Percentiles rank a stretch among this genome's conserved stretches.
These are phyloP conservation scores for Aphis gossypii DNA, from an alignment of 1,140 invertebrate species.

Conservation along the genomic window DNA sequence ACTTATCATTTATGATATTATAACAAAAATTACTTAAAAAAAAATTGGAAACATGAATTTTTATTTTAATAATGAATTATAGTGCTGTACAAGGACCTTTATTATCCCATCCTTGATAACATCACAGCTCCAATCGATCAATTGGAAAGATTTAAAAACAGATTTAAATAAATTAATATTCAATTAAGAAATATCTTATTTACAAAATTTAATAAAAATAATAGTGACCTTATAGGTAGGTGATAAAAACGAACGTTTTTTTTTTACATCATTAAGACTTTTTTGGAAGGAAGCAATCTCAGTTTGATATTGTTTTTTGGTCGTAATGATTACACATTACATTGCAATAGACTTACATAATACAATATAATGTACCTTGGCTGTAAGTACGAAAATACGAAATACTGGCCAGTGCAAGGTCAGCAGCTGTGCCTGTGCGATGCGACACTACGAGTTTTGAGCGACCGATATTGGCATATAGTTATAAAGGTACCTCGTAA, in stretches of 20 bases:
- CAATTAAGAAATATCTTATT: background rate
- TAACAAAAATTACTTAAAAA: no score
- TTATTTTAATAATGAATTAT: no score
- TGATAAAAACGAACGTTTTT: background rate
- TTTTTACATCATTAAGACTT: no score
- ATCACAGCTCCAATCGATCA: no score
- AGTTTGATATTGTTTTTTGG: background rate
- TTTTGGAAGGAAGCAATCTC: background rate
- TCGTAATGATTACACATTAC: background rate
- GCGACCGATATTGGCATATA: background rate
- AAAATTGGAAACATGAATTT: no score
- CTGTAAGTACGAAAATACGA: background rate
- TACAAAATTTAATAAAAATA: no score
- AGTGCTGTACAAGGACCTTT: no score
- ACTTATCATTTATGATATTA: no score
- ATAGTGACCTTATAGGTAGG: background rate
- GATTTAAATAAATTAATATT: background rate
- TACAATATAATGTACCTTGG: background rate
- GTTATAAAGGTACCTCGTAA: background rate
- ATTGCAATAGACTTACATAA: background rate
- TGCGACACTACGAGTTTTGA: background rate
- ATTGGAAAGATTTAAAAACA: no score
- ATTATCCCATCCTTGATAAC: no score
- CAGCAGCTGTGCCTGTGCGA: background rate
- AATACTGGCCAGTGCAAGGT: background rate